A percentile compares a stretch with the other conserved stretches of the same genome.
These are phyloP conservation scores for Myotis vivesi DNA, from an alignment of 2,797 vertebrate species.

Conservation along the genomic window DNA sequence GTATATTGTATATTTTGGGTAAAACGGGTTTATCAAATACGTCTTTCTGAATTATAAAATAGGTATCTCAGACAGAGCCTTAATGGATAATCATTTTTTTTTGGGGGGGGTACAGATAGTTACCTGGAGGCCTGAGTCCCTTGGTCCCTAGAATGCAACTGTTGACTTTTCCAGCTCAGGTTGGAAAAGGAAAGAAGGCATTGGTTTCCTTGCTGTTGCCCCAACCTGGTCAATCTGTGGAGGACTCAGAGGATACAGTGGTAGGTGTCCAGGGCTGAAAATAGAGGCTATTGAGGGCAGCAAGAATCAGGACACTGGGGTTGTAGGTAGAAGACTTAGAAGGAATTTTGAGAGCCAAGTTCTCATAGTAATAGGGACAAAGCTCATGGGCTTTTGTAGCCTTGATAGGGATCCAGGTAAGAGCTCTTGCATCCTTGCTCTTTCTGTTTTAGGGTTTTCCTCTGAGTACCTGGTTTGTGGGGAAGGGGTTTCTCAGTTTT, in stretches of 20 bases:
- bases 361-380: not conserved
- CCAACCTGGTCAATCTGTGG: not conserved
- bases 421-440: not conserved
- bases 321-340: not conserved
- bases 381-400: not conserved
- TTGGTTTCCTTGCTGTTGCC: not conserved
- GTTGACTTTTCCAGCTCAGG: not conserved
- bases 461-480: not conserved
- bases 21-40: too few species aligned
- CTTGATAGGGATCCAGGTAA: not conserved
- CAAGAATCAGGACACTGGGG: not conserved
- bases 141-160: not conserved
- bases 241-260: not conserved
- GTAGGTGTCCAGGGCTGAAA: not conserved
- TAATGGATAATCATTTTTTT: too few species aligned
- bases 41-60: too few species aligned
- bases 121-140: not conserved
- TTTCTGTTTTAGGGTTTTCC: not conserved
- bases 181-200: not conserved
- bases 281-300: not conserved
- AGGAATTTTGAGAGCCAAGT: not conserved
- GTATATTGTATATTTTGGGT: too few species aligned
- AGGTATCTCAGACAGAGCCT: too few species aligned
- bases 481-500: not conserved
- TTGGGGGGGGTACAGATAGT: too few species aligned